Base-by-base conservation (phyloP, 2,888 invertebrate genomes). In the Timandra comae region DNA sequence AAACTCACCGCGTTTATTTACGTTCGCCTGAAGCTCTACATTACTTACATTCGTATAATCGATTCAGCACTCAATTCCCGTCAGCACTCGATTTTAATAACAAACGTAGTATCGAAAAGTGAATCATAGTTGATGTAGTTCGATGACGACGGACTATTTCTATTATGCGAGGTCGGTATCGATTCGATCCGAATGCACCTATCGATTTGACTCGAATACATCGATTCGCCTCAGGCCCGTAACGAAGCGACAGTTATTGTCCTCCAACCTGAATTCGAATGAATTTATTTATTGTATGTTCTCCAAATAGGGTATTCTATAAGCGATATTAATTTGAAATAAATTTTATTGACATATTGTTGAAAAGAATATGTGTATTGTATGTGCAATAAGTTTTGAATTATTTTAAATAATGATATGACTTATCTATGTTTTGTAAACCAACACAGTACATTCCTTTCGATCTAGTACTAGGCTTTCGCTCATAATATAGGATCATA, bases 1-100 rank as follows among this genome's bases (percentile, higher is more conserved):
- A 54, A 27, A 46, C 51, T 49, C 49, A 47, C 43, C 36, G 38
- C 27, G 45, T 56, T 56, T 68, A 69, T 67, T 66, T 64, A 61
- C 60, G 49, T 49, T 60, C 37, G 71, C 75, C 64, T 35, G 43
- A 38, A 66, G 75, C 69, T 45, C 47, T 39, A 50, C 66, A 72
- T 72, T 69, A 67, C 58, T 72, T 69, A 65, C 57, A 59, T 53
- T 53, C 60, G 58, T 60, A 66, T 69, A 75, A 72, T 73, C 70
- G 64, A 77, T 73, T 67, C 71, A 68, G 54, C 65, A 69, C 66
- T 67, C 64, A 55, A 66, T 67, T 49, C 60, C 58, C 58, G 68
- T 70, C 72, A 67, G 54, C 65, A 56, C 52, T 52, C 59, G 56
- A 59, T 68, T 62, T 61, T 68, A 24, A 68, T 67, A 71, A 66